Percentiles rank a stretch among this genome's conserved stretches.
Evolutionary conservation across 1,140 invertebrate species (phyloP).

Genomic region (Ephestia elutella): DNA sequence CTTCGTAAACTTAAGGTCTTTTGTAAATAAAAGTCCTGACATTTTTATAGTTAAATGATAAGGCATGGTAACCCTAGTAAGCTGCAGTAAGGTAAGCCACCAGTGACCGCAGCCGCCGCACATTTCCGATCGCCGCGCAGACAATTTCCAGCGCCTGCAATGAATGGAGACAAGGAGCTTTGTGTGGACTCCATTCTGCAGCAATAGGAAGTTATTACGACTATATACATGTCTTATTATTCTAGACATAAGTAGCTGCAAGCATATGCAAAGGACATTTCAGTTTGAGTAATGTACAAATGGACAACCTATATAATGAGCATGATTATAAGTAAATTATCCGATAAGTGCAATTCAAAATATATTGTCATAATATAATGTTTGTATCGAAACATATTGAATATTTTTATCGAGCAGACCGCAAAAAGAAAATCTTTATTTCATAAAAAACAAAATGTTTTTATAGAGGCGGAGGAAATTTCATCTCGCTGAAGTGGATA

Average conservation of each 20-base stretch:
- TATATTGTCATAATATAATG: too few relatives aligned
- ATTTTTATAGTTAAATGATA: too few relatives aligned
- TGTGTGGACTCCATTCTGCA: background rate
- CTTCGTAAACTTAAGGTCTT: too few relatives aligned
- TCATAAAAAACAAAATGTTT: constrained; percentile 6
- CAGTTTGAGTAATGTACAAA: too few relatives aligned
- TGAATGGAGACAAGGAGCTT: constrained; percentile 18
- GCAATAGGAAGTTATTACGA: constrained; percentile 3
- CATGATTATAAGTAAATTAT: too few relatives aligned
- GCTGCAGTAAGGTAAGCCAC: background rate
- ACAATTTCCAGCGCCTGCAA: constrained; percentile 25
- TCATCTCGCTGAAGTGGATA: constrained; percentile 48
- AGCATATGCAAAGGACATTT: too few relatives aligned
- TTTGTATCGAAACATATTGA: too few relatives aligned
- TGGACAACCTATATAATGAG: too few relatives aligned
- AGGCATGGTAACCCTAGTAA: too few relatives aligned
- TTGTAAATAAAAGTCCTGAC: too few relatives aligned
- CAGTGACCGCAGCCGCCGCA: constrained; percentile 12
- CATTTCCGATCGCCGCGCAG: constrained; percentile 25
- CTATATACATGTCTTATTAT: background rate
- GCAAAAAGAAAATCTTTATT: background rate
- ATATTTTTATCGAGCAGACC: too few relatives aligned
- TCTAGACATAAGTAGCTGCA: background rate
- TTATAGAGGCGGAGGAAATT: constrained; percentile 31
- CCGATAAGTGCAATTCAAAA: too few relatives aligned